phyloP scores from a whole-genome alignment of 2,797 vertebrate species.

The Etheostoma perlongum region DNA sequence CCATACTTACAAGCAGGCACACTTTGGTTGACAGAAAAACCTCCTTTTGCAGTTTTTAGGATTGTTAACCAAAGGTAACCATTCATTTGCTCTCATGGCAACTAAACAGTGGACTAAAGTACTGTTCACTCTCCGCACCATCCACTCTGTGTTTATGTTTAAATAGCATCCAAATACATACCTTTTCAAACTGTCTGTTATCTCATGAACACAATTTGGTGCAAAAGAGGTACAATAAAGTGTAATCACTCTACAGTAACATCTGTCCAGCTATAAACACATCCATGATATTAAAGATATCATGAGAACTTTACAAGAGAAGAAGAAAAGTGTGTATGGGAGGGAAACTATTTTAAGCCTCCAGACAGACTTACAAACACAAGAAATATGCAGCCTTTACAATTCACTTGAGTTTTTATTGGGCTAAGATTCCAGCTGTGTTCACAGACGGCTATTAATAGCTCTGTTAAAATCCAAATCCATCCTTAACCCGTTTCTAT shows the following conservation, averaged over 20 bases:
- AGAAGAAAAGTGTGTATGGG: not conserved
- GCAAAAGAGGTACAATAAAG: not conserved
- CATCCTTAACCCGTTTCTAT: not conserved
- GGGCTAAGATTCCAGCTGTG: conserved; percentile 5
- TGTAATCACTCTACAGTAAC: not conserved
- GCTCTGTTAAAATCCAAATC: not conserved
- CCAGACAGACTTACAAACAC: conserved; percentile 47
- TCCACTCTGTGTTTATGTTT: not conserved
- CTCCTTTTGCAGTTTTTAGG: not conserved
- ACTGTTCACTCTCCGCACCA: not conserved
- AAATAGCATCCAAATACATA: not conserved
- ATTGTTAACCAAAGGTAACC: not conserved
- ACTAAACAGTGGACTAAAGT: not conserved
- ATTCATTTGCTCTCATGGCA: not conserved
- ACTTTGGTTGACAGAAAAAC: not conserved
- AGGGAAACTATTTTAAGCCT: conserved; percentile 46
- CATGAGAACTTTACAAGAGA: not conserved
- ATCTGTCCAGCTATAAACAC: conserved; percentile 37
- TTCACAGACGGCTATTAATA: conserved; percentile 44
- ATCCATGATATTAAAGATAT: conserved; percentile 14
- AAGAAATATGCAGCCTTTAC: conserved; percentile 36
- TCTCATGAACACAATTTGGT: not conserved
- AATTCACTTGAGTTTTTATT: conserved; percentile 12
- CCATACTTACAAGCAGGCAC: not conserved
- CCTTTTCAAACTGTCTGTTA: not conserved